Percentiles rank a stretch among this genome's conserved stretches.
phyloP scores from a whole-genome alignment of 2,888 invertebrate species.

The Chrysolina americana region DNA sequence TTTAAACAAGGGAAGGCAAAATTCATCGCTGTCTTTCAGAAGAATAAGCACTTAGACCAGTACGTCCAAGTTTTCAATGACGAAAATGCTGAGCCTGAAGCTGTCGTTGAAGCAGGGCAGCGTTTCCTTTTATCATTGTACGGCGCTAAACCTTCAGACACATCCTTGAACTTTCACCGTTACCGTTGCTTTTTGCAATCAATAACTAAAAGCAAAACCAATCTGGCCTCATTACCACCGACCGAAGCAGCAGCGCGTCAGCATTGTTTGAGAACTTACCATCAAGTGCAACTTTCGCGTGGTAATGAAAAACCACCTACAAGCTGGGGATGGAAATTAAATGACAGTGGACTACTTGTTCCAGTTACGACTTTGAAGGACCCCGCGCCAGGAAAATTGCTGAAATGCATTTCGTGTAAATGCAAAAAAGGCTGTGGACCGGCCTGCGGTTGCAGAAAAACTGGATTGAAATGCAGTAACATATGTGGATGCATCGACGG shows the following conservation, averaged over 20 bases:
- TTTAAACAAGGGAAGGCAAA: constrained; percentile 5
- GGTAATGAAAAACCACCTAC: too few species aligned
- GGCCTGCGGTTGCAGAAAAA: constrained; percentile 19
- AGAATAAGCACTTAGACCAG: not conserved
- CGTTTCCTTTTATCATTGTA: constrained; percentile 5
- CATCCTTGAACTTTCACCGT: not conserved
- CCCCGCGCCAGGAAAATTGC: constrained; percentile 27
- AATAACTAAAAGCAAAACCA: not conserved
- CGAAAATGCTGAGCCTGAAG: not conserved
- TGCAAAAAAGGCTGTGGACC: too few species aligned
- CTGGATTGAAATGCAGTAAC: constrained; percentile 25
- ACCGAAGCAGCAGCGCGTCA: not conserved
- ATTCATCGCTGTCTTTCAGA: constrained; percentile 1
- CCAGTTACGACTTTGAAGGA: constrained; percentile 13
- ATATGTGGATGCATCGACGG: constrained; percentile 29
- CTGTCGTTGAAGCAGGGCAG: constrained; percentile 10
- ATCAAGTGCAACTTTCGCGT: too few species aligned
- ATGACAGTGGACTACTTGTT: not conserved
- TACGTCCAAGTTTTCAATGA: constrained; percentile 10
- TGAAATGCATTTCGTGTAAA: constrained; percentile 15
- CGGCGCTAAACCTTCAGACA: not conserved
- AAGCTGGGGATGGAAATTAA: not conserved
- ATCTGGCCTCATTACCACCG: not conserved
- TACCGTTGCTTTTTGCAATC: not conserved
- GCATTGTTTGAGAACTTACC: not conserved